These are phyloP conservation scores for Diachasmimorpha longicaudata DNA, from an alignment of 1,140 invertebrate genomes.

Conservation along the genomic window DNA sequence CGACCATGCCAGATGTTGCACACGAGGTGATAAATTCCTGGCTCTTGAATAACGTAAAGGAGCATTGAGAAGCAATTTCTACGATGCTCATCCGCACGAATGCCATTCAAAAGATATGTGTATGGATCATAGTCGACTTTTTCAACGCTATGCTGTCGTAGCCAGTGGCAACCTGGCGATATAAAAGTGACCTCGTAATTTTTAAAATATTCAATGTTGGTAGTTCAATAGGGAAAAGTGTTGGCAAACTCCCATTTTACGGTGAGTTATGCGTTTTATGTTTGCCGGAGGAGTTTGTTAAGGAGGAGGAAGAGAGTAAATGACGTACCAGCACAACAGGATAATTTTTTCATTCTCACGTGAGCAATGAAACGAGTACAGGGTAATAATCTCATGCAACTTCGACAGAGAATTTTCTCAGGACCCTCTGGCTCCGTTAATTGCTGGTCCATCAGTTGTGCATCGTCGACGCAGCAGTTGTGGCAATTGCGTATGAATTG, in stretches of 20 bases:
- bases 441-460: conserved; percentile 21
- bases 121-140: conserved; percentile 63
- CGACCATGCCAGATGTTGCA: conserved; percentile 72
- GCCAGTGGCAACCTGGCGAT: conserved; percentile 45
- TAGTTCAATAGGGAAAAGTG: not conserved
- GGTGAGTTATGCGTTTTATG: too few relatives aligned
- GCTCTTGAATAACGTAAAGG: conserved; percentile 68
- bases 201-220: conserved; percentile 15
- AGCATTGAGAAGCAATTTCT: conserved; percentile 65
- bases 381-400: conserved; percentile 31
- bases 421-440: conserved; percentile 29
- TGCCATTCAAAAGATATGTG: conserved; percentile 66
- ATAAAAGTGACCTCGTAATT: not conserved
- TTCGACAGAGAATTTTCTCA: conserved; percentile 35
- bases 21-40: conserved; percentile 71
- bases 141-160: conserved; percentile 38
- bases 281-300: too few relatives aligned
- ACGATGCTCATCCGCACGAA: conserved; percentile 66
- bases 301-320: not conserved
- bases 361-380: conserved; percentile 32
- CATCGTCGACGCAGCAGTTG: conserved; percentile 35
- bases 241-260: too few relatives aligned
- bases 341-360: conserved; percentile 44
- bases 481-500: conserved; percentile 36
- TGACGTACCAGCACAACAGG: conserved; percentile 37